phyloP scores from a whole-genome alignment of 2,797 vertebrate genomes.

The Pseudochromis fuscus region DNA sequence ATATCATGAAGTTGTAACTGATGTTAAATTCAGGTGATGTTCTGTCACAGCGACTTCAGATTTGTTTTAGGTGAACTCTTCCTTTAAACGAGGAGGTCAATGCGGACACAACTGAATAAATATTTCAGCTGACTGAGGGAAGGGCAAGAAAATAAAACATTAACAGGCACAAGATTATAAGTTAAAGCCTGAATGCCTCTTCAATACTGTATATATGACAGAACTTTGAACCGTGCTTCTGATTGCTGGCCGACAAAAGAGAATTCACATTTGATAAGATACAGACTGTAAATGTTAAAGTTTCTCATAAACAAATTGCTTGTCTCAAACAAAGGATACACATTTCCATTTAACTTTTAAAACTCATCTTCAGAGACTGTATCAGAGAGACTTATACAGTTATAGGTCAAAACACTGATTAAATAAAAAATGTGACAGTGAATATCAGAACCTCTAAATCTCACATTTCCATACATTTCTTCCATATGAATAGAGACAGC shows the following conservation, averaged over 20 bases:
- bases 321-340: constrained; percentile 14
- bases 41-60: not conserved
- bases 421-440: not conserved
- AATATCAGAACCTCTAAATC: not conserved
- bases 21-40: not conserved
- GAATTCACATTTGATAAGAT: constrained; percentile 76
- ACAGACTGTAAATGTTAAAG: constrained; percentile 44
- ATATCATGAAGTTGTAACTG: not conserved
- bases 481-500: constrained; percentile 12
- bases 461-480: not conserved
- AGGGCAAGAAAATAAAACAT: constrained; percentile 76
- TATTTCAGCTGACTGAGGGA: constrained; percentile 49
- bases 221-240: constrained; percentile 76
- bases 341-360: constrained; percentile 1
- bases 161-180: constrained; percentile 70
- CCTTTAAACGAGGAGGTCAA: constrained; percentile 72
- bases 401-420: not conserved
- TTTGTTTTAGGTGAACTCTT: constrained; percentile 35
- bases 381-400: not conserved
- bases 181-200: constrained; percentile 57
- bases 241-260: constrained; percentile 57
- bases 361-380: not conserved
- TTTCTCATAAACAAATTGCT: constrained; percentile 25
- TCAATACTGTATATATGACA: constrained; percentile 64
- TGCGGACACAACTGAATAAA: constrained; percentile 59